Evolutionary conservation across 2,888 invertebrate genomes (phyloP).

Genomic region (Blastobasis adustella): DNA sequence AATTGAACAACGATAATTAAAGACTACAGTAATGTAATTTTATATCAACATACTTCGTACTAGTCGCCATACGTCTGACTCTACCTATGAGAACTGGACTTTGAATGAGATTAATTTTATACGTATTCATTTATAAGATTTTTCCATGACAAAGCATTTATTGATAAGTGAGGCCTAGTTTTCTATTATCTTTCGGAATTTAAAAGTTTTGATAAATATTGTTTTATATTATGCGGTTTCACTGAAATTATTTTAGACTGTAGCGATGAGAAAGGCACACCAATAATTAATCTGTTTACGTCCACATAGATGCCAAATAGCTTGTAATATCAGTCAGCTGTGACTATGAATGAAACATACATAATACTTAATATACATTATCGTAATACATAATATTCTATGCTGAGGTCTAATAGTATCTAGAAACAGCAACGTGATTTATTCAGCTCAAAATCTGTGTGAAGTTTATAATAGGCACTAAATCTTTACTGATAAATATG

Average conservation of each 20-base stretch:
- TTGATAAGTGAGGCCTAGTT: conserved; percentile 66
- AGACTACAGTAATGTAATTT: conserved; percentile 37
- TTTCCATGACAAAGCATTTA: conserved; percentile 69
- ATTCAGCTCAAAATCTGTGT: conserved; percentile 46
- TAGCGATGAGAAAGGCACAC: conserved; percentile 29
- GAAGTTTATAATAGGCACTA: conserved; percentile 30
- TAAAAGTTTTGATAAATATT: conserved; percentile 34
- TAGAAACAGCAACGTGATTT: conserved; percentile 26
- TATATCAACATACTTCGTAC: conserved; percentile 3
- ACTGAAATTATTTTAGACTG: conserved; percentile 1
- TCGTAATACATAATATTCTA: conserved; percentile 30
- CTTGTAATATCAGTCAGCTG: conserved; percentile 50
- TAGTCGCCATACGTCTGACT: not conserved
- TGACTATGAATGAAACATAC: conserved; percentile 24
- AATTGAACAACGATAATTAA: conserved; percentile 63
- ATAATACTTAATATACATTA: conserved; percentile 12
- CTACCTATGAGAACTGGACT: conserved; percentile 12
- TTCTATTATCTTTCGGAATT: conserved; percentile 38
- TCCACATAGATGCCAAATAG: conserved; percentile 73
- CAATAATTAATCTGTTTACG: conserved; percentile 50
- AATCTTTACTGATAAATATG: conserved; percentile 50
- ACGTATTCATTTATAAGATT: conserved; percentile 50
- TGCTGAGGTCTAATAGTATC: conserved; percentile 31
- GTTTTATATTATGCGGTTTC: conserved; percentile 20
- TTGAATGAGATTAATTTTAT: conserved; percentile 37